Evolutionary conservation across 2,113 vertebrate genomes (phyloP), one percentile per base, ranked within the genome.

Genomic region (Trinectes maculatus): DNA sequence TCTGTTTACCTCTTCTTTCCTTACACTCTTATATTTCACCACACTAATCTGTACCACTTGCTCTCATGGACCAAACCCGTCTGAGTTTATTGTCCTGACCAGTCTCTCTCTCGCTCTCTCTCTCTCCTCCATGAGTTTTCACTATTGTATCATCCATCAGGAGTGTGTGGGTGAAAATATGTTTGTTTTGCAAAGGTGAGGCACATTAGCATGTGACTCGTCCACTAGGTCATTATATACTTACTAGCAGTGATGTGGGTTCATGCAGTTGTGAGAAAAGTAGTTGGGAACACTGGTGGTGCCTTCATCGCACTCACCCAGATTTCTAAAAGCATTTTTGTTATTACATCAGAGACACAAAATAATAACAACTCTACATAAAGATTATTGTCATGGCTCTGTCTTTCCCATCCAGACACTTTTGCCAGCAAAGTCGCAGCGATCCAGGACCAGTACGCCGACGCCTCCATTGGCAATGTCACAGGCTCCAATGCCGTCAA

Each of bases 341-440:
- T 73, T 70, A 73, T 84, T 73, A 36, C 60, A 43, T 55, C 7
- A 7, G 75, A 77, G 64, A 51, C 59, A 49, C 63, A n/a, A n/a
- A n/a, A n/a, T n/a, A n/a, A 36, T n/a, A 18, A n/a, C 8, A 8
- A 19, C 40, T 1, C 18, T 6, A 8, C 6, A n/a, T 43, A 6
- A 43, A 8, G n/a, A 19, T 19, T 6, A 18, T 4, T 48, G 4
- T 25, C 1, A 18, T 1, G 11, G n/a, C 9, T 62, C 15, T 56
- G 18, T 49, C 16, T 71, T 16, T 16, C 8, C 18, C 13, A 3
- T 52, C 61, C 81, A 94, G 94, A 94, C 82, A 94, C 93, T 1
- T 94, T 94, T 51, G 93, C 93, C 74, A 94, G 93, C 75, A 94
- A 94, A 29, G 94, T 95, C 0, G 93, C 94, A 0, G 94, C 94